Conservation (phyloP, 2,113 vertebrate species). For the Protobothrops flavoviridis region DNA sequence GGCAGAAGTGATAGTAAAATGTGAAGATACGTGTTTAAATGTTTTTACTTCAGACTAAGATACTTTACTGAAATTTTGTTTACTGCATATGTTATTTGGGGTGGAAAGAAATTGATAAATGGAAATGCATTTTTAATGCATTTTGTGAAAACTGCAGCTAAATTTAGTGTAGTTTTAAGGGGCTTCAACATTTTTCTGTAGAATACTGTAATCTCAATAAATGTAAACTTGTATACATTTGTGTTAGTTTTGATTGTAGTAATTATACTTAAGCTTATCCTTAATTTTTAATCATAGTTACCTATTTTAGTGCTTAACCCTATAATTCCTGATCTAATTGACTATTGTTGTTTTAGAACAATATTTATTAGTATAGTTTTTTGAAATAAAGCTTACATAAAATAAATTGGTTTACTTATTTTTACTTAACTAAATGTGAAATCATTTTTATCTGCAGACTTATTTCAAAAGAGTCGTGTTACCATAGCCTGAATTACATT, state of each 20-base stretch:
- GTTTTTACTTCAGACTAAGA: constrained; percentile 69
- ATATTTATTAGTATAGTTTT: constrained; percentile 61
- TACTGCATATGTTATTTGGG: constrained; percentile 45
- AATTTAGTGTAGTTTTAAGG: constrained; percentile 46
- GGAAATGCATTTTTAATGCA: constrained; percentile 57
- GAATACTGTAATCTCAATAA: constrained; percentile 70
- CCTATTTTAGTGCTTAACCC: constrained; percentile 59
- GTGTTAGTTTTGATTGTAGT: constrained; percentile 62
- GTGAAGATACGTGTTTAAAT: constrained; percentile 75
- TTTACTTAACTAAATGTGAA: constrained; percentile 40
- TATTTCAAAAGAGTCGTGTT: constrained; percentile 34
- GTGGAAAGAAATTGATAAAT: constrained; percentile 45
- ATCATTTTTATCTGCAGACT: constrained; percentile 23
- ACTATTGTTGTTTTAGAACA: constrained; percentile 49
- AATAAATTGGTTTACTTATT: constrained; percentile 57
- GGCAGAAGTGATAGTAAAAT: constrained; percentile 74
- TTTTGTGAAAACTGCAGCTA: constrained; percentile 55
- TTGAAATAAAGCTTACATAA: constrained; percentile 57
- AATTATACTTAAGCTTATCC: constrained; percentile 52
- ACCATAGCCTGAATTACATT: constrained; percentile 52
- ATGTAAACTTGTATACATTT: constrained; percentile 63
- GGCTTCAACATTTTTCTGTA: constrained; percentile 67
- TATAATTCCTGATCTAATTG: constrained; percentile 59
- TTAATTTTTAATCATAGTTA: constrained; percentile 63
- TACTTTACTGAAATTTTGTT: constrained; percentile 60